Evolutionary conservation across 2,113 vertebrate genomes (phyloP).

Genomic region (Oncorhynchus nerka): DNA sequence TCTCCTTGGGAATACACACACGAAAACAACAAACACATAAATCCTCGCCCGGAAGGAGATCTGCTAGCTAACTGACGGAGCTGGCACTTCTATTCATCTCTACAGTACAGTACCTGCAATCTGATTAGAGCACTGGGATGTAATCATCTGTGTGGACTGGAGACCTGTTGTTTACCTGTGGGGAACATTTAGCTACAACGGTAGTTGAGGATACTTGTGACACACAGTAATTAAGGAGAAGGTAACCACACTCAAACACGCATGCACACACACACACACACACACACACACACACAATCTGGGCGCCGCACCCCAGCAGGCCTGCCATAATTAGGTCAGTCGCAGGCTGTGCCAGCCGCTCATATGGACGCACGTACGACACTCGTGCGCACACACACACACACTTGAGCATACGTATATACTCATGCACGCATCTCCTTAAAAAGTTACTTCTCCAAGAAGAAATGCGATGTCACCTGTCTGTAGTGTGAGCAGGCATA

Average conservation of each 20-base stretch:
- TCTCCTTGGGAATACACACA: neutral
- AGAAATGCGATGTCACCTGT: neutral
- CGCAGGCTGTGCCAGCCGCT: conserved; percentile 16
- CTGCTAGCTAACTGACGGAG: neutral
- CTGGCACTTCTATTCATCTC: neutral
- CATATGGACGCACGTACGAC: neutral
- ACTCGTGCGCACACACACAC: neutral
- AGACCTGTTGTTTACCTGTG: neutral
- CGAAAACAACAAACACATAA: neutral
- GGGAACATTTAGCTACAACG: neutral
- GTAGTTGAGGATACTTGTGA: neutral
- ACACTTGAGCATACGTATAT: neutral
- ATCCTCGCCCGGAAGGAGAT: neutral
- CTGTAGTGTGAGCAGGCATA: neutral
- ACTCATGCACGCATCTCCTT: neutral
- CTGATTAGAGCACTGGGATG: conserved; percentile 2
- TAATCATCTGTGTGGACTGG: neutral
- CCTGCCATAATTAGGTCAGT: conserved; percentile 56
- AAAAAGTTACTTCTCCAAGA: neutral
- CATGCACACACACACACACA: no score
- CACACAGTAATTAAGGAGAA: no score
- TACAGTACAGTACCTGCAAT: neutral
- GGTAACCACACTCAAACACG: no score
- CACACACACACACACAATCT: conserved; percentile 10
- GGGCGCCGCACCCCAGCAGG: conserved; percentile 34